phyloP scores from a whole-genome alignment of 2,113 vertebrate species.

The Castor canadensis region DNA sequence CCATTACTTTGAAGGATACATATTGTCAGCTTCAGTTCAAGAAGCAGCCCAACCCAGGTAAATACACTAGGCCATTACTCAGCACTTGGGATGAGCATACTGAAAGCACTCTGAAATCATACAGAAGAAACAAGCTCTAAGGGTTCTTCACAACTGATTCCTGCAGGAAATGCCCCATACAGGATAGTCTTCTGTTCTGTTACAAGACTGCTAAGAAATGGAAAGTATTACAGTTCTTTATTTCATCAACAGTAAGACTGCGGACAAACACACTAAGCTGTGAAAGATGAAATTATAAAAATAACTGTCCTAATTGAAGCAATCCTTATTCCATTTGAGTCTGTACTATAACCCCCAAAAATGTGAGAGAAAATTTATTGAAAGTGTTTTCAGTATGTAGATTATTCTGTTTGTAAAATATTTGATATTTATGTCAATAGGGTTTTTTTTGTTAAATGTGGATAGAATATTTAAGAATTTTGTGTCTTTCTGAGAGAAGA shows the following conservation, averaged over 20 bases:
- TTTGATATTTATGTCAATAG: conserved; percentile 51
- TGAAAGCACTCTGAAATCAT: conserved; percentile 40
- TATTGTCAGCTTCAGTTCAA: conserved; percentile 5
- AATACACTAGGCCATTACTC: neutral
- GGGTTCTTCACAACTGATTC: conserved; percentile 12
- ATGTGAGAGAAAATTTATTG: conserved; percentile 23
- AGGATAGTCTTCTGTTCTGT: conserved; percentile 35
- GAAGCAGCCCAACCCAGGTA: conserved; percentile 37
- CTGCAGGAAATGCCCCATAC: neutral
- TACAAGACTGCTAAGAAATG: neutral
- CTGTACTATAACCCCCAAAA: neutral
- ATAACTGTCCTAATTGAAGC: conserved; percentile 20
- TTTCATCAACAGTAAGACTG: conserved; percentile 35
- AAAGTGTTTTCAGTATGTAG: conserved; percentile 44
- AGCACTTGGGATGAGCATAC: neutral
- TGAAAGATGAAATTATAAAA: conserved; percentile 65
- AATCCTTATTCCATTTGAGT: neutral
- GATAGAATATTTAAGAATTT: conserved; percentile 54
- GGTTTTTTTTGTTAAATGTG: conserved; percentile 51
- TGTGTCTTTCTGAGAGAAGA: conserved; percentile 57
- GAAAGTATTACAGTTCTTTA: conserved; percentile 14
- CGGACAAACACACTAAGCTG: conserved; percentile 15
- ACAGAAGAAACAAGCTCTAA: neutral
- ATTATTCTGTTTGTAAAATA: conserved; percentile 52
- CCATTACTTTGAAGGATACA: conserved; percentile 36